Evolutionary conservation across 2,113 vertebrate genomes (phyloP), one percentile per base, ranked within the genome.

Genomic region (Benitochromis conjunctus): DNA sequence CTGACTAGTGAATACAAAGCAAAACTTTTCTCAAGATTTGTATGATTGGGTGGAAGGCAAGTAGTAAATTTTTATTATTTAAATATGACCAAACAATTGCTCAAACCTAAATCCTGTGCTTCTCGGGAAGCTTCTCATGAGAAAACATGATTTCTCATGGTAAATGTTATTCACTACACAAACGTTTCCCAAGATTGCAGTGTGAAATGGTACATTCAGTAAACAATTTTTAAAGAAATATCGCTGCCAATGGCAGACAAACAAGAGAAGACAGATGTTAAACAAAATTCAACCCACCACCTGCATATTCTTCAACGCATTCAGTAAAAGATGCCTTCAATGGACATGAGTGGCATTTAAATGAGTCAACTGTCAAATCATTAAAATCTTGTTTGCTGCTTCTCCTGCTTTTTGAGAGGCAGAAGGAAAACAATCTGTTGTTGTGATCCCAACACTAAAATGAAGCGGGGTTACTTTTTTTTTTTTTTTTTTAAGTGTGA

Each of bases 281-380:
- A 80, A 21, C 21, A 46, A 58, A 84, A 51, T n/a, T 53, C 46
- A 81, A 55, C 34, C 48, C 57, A 88, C 9, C 85, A 83, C 24
- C 82, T 90, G 89, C 48, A 12, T 58, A 18, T 85, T 69, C 11
- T 56, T 81, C 79, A 56, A 56, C 81, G 79, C 64, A 46, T 57
- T 79, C 19, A 51, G 78, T 57, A 71, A 79, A 55, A 41, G 48
- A 85, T 21, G 64, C 8, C 8, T 9, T 46, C 60, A 34, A 13
- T n/a, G 69, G 53, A 86, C 41, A 80, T 66, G 80, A 92, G 31
- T 58, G 78, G 81, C 82, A 76, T 90, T 87, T 76, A 82, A 89
- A 86, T 81, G 81, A 90, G 77, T 86, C 87, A 88, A 84, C 88
- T 91, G 89, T 88, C 81, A 92, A 84, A 91, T 91, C 74, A 91